Conservation (phyloP, 2,888 invertebrate species). For the Sphaerophoria taeniata region DNA sequence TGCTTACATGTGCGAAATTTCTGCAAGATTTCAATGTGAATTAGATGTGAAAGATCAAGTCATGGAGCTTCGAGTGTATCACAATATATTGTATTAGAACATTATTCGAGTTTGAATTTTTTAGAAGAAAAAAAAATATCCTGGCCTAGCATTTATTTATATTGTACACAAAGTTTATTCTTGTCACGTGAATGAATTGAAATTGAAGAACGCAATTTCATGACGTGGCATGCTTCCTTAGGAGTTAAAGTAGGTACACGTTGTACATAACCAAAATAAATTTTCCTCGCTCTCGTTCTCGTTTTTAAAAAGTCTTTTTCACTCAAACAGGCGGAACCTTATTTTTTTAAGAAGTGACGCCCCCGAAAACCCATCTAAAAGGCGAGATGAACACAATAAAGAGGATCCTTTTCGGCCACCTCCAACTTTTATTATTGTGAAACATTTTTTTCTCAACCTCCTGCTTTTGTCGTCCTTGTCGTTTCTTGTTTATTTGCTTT, state of each 20-base stretch:
- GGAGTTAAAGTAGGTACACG: constrained; percentile 36
- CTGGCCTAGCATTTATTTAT: constrained; percentile 29
- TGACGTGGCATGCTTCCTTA: constrained; percentile 70
- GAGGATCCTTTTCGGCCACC: constrained; percentile 49
- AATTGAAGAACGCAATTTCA: constrained; percentile 74
- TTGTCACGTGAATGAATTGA: constrained; percentile 73
- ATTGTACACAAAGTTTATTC: constrained; percentile 66
- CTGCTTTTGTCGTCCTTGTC: neutral
- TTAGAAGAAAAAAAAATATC: constrained; percentile 26
- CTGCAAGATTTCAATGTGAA: neutral
- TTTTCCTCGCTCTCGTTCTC: constrained; percentile 13
- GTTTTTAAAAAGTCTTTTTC: constrained; percentile 31
- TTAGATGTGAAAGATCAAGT: neutral
- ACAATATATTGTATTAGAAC: constrained; percentile 15
- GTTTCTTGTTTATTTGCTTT: constrained; percentile 10
- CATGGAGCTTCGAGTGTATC: neutral
- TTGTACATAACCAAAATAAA: constrained; percentile 43
- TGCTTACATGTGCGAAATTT: too few species aligned
- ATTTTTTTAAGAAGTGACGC: constrained; percentile 23
- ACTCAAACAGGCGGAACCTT: constrained; percentile 44
- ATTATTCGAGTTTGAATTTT: constrained; percentile 66
- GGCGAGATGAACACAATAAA: constrained; percentile 37
- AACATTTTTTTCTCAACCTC: neutral
- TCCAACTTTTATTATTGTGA: constrained; percentile 45
- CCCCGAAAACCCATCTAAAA: neutral